These are phyloP conservation scores for Chalcosyrphus nemorum DNA, from an alignment of 2,888 invertebrate genomes.

Conservation along the genomic window DNA sequence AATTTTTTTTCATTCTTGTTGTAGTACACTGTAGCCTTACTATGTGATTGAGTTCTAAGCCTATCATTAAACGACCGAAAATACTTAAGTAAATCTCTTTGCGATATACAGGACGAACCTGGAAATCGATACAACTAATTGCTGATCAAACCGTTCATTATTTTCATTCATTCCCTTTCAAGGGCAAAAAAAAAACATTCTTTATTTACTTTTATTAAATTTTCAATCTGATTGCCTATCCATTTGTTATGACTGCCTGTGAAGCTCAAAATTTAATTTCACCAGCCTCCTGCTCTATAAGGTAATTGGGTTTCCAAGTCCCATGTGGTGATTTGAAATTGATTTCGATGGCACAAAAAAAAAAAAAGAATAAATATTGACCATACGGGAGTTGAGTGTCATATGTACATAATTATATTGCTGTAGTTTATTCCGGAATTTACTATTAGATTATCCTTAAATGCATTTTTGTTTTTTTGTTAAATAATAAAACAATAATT, in stretches of 20 bases:
- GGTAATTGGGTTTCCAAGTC: conserved; percentile 52
- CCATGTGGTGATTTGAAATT: conserved; percentile 64
- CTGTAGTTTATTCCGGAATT: conserved; percentile 21
- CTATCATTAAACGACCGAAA: too few species aligned
- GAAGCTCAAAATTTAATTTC: conserved; percentile 37
- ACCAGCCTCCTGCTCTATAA: conserved; percentile 3
- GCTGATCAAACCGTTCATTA: too few species aligned
- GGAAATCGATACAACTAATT: too few species aligned
- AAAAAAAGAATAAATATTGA: background rate
- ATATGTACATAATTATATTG: conserved; percentile 22
- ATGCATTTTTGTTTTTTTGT: conserved; percentile 2
- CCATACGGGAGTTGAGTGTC: conserved; percentile 13
- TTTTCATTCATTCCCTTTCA: too few species aligned
- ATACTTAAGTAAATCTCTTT: too few species aligned
- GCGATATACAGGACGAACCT: too few species aligned
- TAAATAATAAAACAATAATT: conserved; percentile 8
- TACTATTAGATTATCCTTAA: conserved; percentile 17
- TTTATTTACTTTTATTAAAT: conserved; percentile 14
- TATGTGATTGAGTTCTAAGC: too few species aligned
- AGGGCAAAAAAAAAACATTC: background rate
- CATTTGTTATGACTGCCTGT: background rate
- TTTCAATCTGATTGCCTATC: background rate
- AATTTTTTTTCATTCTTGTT: too few species aligned
- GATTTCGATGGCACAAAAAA: conserved; percentile 29
- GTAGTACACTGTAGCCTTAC: too few species aligned